phyloP scores from a whole-genome alignment of 2,888 invertebrate species.

The Agrotis ipsilon region DNA sequence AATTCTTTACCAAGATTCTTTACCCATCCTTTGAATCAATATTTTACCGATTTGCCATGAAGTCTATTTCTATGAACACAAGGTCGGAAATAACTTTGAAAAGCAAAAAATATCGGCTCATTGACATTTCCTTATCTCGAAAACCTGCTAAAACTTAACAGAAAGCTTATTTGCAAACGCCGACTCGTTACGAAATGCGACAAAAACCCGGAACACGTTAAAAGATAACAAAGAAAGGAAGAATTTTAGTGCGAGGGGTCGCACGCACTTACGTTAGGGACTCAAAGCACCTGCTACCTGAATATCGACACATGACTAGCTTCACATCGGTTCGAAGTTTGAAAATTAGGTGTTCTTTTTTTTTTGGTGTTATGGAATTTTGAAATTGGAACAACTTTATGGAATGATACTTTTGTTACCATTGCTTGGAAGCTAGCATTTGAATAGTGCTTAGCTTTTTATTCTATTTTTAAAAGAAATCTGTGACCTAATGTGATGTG shows the following conservation, averaged over 20 bases:
- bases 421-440: neutral
- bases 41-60: neutral
- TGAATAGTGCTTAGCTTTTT: neutral
- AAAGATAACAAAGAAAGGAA: conserved; percentile 58
- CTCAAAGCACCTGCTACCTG: conserved; percentile 81
- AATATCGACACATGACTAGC: conserved; percentile 44
- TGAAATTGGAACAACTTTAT: neutral
- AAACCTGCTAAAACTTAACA: conserved; percentile 21
- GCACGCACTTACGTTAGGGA: conserved; percentile 60
- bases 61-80: neutral
- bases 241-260: conserved; percentile 60
- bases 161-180: conserved; percentile 25
- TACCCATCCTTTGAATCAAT: neutral
- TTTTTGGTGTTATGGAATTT: conserved; percentile 12
- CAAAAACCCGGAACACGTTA: conserved; percentile 62
- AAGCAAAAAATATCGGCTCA: neutral
- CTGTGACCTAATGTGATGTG: neutral
- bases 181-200: conserved; percentile 28
- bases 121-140: conserved; percentile 17
- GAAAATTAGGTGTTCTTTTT: neutral
- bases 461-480: neutral
- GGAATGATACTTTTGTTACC: neutral
- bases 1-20: too few species aligned
- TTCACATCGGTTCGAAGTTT: conserved; percentile 52
- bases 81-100: neutral